Evolutionary conservation across 2,113 vertebrate genomes (phyloP).

Genomic region (Arizona elegans): DNA sequence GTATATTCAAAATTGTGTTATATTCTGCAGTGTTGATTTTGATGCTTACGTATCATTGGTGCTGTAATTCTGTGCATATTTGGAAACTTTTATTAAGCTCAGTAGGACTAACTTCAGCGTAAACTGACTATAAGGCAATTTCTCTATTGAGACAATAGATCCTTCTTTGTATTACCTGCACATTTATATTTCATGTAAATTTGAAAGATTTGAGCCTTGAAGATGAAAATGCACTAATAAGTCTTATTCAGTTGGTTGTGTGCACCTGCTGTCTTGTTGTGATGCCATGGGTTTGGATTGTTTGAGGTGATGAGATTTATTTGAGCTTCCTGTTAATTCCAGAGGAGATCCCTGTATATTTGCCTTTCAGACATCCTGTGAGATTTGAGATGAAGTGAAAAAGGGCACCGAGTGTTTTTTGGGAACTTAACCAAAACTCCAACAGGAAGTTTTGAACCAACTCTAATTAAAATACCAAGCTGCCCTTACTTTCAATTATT

Average conservation of each 20-base stretch:
- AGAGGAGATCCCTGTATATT: neutral
- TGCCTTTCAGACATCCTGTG: neutral
- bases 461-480: neutral
- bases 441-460: neutral
- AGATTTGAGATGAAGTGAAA: neutral
- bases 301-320: neutral
- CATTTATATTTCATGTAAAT: neutral
- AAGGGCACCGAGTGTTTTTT: neutral
- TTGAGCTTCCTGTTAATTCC: neutral
- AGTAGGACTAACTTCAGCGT: neutral
- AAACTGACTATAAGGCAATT: neutral
- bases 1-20: neutral
- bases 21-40: neutral
- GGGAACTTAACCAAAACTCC: too few species aligned
- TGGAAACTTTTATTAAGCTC: neutral
- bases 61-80: neutral
- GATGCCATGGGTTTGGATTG: neutral
- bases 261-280: conserved; percentile 5
- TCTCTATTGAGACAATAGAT: neutral
- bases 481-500: neutral
- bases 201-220: neutral
- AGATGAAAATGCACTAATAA: neutral
- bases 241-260: neutral
- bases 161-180: neutral
- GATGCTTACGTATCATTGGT: neutral